Evolutionary conservation across 1,140 invertebrate genomes (phyloP).

Genomic region (Drosophila suzukii): DNA sequence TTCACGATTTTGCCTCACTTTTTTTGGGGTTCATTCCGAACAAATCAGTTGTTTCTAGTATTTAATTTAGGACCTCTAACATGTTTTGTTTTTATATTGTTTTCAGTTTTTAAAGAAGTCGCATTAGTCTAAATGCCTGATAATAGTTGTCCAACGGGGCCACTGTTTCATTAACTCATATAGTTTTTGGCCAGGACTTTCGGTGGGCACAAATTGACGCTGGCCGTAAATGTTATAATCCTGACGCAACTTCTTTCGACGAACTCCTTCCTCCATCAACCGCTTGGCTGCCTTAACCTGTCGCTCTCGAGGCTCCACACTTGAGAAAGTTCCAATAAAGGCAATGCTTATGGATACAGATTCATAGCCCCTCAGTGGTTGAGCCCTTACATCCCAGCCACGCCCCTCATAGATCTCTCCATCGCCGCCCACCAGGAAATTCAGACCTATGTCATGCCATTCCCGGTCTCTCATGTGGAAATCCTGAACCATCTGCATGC

Average conservation of each 20-base stretch:
- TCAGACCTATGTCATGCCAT: slow-evolving; percentile 88
- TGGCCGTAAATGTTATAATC: slow-evolving; percentile 87
- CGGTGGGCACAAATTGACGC: slow-evolving; percentile 86
- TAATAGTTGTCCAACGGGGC: slow-evolving; percentile 83
- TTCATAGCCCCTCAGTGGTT: slow-evolving; percentile 88
- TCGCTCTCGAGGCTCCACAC: slow-evolving; percentile 85
- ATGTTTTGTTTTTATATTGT: too few species aligned
- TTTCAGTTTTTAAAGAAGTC: too few species aligned
- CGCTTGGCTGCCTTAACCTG: slow-evolving; percentile 86
- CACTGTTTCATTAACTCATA: slow-evolving; percentile 86
- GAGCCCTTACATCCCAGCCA: slow-evolving; percentile 88
- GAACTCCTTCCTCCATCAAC: slow-evolving; percentile 87
- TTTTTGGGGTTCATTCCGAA: neutral
- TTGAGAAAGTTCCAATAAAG: slow-evolving; percentile 88
- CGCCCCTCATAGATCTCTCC: slow-evolving; percentile 88
- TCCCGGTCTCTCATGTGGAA: neutral
- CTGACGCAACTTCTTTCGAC: slow-evolving; percentile 85
- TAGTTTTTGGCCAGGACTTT: slow-evolving; percentile 87
- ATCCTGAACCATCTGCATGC: neutral
- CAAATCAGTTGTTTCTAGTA: too few species aligned
- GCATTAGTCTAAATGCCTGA: slow-evolving; percentile 26
- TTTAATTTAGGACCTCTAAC: too few species aligned
- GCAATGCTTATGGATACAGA: slow-evolving; percentile 87
- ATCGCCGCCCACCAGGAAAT: slow-evolving; percentile 91
- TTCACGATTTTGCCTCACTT: neutral